phyloP scores from a whole-genome alignment of 1,140 invertebrate species.

The Heliconius eleuchia region DNA sequence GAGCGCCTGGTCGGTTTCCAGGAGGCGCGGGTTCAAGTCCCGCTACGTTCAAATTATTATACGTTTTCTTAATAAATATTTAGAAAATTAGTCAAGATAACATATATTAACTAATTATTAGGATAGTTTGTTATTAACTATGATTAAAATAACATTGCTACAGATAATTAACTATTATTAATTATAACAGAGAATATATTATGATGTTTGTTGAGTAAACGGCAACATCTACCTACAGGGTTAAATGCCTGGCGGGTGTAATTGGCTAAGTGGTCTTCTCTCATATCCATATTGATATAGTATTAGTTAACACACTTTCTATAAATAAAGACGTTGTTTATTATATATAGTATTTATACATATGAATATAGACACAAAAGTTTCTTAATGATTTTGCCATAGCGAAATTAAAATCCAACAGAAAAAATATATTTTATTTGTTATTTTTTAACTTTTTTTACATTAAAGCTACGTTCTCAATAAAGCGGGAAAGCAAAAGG shows the following conservation, averaged over 20 bases:
- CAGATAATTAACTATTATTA: conserved; percentile 6
- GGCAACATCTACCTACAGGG: conserved; percentile 7
- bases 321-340: not conserved
- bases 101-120: too few species aligned
- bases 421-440: not conserved
- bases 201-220: conserved; percentile 17
- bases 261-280: conserved; percentile 20
- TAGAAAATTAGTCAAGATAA: too few species aligned
- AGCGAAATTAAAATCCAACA: not conserved
- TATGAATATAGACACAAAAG: not conserved
- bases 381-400: too few species aligned
- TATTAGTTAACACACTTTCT: not conserved
- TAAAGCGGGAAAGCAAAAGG: too few species aligned
- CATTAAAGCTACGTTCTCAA: too few species aligned
- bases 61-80: too few species aligned
- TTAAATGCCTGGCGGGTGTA: conserved; percentile 17
- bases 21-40: too few species aligned
- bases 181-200: conserved; percentile 11
- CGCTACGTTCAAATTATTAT: too few species aligned
- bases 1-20: too few species aligned
- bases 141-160: not conserved
- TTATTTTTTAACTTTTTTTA: too few species aligned
- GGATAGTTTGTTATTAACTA: not conserved
- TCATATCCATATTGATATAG: not conserved
- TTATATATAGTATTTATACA: not conserved